Evolutionary conservation across 2,797 vertebrate species (phyloP).

Genomic region (Picus viridis): DNA sequence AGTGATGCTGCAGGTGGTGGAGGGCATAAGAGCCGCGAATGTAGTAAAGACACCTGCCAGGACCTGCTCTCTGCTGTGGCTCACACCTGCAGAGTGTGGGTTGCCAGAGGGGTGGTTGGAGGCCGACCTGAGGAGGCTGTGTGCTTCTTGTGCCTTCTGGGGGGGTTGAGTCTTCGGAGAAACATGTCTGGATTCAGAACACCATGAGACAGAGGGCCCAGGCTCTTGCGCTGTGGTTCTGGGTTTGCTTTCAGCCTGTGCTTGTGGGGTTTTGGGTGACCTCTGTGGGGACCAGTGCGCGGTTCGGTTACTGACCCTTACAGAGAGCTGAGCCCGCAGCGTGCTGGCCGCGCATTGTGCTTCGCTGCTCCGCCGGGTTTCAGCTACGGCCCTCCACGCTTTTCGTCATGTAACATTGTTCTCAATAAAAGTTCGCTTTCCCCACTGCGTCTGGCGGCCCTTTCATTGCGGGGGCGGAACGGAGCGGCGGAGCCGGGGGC

Average conservation of each 20-base stretch:
- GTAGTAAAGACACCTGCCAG: fast-evolving
- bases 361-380: neutral
- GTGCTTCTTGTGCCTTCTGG: fast-evolving
- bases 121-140: fast-evolving
- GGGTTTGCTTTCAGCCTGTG: neutral
- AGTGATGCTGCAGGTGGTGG: neutral
- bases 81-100: fast-evolving
- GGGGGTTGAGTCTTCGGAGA: fast-evolving
- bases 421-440: constrained; percentile 61
- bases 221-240: neutral
- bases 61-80: fast-evolving
- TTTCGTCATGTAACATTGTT: constrained; percentile 43
- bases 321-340: neutral
- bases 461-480: neutral
- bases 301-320: neutral
- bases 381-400: constrained; percentile 14
- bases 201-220: too few species aligned
- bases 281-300: fast-evolving
- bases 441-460: fast-evolving
- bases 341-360: neutral
- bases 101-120: fast-evolving
- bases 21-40: fast-evolving
- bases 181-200: neutral
- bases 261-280: neutral
- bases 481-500: neutral